Base-by-base conservation (phyloP, 2,888 invertebrate genomes). In the Adelognathus sp. region DNA sequence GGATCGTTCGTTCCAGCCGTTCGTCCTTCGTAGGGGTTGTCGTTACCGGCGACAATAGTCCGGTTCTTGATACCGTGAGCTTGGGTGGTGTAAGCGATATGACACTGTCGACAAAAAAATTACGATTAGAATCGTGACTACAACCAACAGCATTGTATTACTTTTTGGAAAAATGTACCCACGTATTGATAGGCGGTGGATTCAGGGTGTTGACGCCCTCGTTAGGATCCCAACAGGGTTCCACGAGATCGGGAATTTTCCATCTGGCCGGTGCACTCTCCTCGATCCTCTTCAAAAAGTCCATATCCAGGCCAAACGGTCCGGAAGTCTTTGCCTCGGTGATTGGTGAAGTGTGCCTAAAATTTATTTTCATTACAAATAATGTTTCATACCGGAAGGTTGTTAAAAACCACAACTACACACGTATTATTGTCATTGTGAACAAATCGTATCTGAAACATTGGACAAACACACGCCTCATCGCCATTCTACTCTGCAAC, bases 231-330 rank as follows among this genome's bases (percentile, higher is more conserved):
- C 89, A 81, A 70, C 82, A 85, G 11, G 89, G 87, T 41, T 92
- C 92, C 29, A 90, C 85, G 41, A 93, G 88, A 78, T 91, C 87
- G 4, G 92, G 92, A 79, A 89, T 88, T 64, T 86, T 86, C 80
- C 88, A 90, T 76, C 88, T 89, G 3, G 88, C 90, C 2, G 91
- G 91, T 1, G 89, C 90, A 54, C 82, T 87, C 14, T 83, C 79
- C 89, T 97, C 97, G 61, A 97, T 93, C 83, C 94, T 94, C 31
- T 94, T 94, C 83, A 97, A 93, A 78, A 96, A 92, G 73, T 95
- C 94, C 16, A 95, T 94, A 90, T 97, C 97, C 58, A 98, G 92
- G 0, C 95, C 94, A 91, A 96, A 97, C 24, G 96, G 96, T 18
- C 97, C 97, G 0, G 94, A 92, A 3, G 94, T 89, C 54, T 90